phyloP scores from a whole-genome alignment of 2,113 vertebrate species.

The Struthidea cinerea region DNA sequence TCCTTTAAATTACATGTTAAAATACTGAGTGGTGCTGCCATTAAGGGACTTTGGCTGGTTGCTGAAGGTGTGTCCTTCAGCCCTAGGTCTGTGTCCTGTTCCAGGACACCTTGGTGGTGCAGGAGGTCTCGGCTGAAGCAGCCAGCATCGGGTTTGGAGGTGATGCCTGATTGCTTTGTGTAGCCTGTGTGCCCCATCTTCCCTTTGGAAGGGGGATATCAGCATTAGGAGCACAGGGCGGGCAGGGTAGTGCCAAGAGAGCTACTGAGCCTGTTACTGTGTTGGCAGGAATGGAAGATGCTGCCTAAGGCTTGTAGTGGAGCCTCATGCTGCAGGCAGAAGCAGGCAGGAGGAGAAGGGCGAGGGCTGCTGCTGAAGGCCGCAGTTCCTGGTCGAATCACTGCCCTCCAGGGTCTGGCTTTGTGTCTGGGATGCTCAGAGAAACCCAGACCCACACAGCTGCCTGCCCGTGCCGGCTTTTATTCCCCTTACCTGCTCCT shows the following conservation, averaged over 20 bases:
- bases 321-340: background rate
- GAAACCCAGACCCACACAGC: background rate
- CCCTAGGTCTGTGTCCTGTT: background rate
- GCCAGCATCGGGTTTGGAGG: accelerated
- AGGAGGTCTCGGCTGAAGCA: background rate
- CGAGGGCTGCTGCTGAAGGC: background rate
- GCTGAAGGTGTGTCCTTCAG: background rate
- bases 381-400: accelerated
- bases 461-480: background rate
- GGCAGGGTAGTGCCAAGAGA: background rate
- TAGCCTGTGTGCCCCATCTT: background rate
- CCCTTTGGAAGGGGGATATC: no score
- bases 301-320: background rate
- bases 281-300: background rate
- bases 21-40: background rate
- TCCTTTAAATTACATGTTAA: background rate
- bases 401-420: background rate
- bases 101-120: background rate
- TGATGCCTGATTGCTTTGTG: background rate
- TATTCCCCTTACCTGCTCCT: background rate
- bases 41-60: background rate
- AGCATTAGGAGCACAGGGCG: accelerated
- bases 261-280: background rate
- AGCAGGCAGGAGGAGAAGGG: background rate
- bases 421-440: background rate